phyloP scores from a whole-genome alignment of 1,140 invertebrate species.

The Sitodiplosis mosellana region DNA sequence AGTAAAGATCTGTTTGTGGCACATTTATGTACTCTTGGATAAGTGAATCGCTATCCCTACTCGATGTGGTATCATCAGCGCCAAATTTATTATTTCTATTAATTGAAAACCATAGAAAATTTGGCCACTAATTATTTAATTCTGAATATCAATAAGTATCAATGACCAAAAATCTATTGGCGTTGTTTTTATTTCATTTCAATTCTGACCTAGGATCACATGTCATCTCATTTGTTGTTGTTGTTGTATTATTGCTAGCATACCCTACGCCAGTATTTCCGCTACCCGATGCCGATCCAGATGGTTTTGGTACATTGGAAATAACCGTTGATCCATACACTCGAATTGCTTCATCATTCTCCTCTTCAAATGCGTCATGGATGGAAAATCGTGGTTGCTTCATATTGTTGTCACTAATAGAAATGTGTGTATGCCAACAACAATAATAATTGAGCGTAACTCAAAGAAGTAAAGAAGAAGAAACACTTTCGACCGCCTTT shows the following conservation, averaged over 20 bases:
- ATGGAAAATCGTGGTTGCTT: conserved; percentile 13
- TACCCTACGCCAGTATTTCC: conserved; percentile 10
- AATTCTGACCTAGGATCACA: conserved; percentile 24
- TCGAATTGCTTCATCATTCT: conserved; percentile 57
- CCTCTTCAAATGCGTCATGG: conserved; percentile 65
- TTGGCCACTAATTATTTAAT: not conserved
- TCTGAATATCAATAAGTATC: not conserved
- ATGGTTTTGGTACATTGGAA: conserved; percentile 30
- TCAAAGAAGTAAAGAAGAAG: no score
- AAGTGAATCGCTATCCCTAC: conserved; percentile 58
- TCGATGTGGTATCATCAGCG: conserved; percentile 44
- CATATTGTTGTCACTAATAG: no score
- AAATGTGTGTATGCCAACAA: no score
- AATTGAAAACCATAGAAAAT: no score
- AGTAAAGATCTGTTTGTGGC: conserved; percentile 32
- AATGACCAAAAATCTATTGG: no score
- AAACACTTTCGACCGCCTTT: no score
- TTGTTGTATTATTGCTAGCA: conserved; percentile 11
- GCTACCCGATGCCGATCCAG: conserved; percentile 6
- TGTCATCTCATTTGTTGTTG: conserved; percentile 20
- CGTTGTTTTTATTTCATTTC: no score
- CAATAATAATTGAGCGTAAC: no score
- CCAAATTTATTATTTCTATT: conserved; percentile 38
- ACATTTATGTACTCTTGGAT: conserved; percentile 53
- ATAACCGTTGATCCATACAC: conserved; percentile 52